These are phyloP conservation scores for Anomalospiza imberbis DNA, from an alignment of 2,797 vertebrate species.

Conservation along the genomic window DNA sequence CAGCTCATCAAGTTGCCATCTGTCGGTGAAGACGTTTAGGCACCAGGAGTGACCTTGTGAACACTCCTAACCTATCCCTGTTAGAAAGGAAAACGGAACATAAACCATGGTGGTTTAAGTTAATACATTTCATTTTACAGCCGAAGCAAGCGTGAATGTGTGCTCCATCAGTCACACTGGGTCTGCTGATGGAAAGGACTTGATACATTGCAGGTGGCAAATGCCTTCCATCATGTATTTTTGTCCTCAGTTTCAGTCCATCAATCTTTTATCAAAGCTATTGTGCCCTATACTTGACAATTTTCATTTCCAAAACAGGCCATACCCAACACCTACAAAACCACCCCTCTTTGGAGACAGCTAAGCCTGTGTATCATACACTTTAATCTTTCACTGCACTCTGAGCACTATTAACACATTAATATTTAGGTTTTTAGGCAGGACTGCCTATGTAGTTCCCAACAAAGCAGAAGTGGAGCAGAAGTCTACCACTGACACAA, in stretches of 20 bases:
- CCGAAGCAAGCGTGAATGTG: neutral
- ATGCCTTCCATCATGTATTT: neutral
- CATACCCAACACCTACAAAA: neutral
- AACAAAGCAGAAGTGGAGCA: neutral
- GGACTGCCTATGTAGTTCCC: neutral
- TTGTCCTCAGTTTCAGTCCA: neutral
- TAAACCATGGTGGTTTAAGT: conserved; percentile 9
- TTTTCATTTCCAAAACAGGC: neutral
- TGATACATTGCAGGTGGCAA: neutral
- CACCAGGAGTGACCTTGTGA: conserved; percentile 39
- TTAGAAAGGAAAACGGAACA: conserved; percentile 29
- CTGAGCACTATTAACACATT: neutral
- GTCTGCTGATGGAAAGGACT: neutral
- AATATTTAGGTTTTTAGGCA: neutral
- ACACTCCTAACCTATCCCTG: neutral
- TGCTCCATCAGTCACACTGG: neutral
- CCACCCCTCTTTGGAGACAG: neutral
- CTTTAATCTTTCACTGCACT: neutral
- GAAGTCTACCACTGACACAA: neutral
- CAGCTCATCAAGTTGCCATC: conserved; percentile 60
- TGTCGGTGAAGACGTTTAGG: conserved; percentile 8
- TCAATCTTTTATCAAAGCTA: neutral
- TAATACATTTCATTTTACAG: conserved; percentile 40
- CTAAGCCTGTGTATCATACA: neutral
- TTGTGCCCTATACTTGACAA: neutral